phyloP scores from a whole-genome alignment of 2,113 vertebrate species.

The Lynx canadensis region DNA sequence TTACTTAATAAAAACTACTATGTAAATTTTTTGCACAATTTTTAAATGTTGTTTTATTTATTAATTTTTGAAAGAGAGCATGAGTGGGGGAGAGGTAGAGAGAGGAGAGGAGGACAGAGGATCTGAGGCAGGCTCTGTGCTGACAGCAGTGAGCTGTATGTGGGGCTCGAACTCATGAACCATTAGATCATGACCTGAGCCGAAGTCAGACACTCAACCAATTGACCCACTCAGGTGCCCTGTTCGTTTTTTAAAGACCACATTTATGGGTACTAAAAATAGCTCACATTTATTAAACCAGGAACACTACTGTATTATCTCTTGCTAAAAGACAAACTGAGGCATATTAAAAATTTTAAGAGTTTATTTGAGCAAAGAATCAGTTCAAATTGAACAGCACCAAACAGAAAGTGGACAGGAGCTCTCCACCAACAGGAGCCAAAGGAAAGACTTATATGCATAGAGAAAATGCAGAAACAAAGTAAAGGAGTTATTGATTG shows the following conservation, averaged over 20 bases:
- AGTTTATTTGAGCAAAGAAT: not conserved
- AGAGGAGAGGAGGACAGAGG: too few relatives aligned
- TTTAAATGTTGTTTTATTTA: not conserved
- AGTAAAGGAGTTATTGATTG: not conserved
- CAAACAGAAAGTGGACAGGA: not conserved
- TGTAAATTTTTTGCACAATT: not conserved
- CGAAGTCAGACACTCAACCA: too few relatives aligned
- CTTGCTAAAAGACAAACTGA: conserved; percentile 14
- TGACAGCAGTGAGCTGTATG: too few relatives aligned
- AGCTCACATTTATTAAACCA: not conserved
- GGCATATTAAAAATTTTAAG: not conserved
- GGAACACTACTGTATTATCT: not conserved
- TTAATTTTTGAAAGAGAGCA: too few relatives aligned
- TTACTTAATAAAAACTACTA: conserved; percentile 24
- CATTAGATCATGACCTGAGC: too few relatives aligned
- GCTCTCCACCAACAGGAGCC: not conserved
- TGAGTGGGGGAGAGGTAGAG: too few relatives aligned
- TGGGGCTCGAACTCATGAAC: too few relatives aligned
- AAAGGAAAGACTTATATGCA: not conserved
- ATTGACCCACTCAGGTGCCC: too few relatives aligned
- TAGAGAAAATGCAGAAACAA: not conserved
- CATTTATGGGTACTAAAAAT: not conserved
- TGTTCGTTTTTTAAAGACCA: not conserved
- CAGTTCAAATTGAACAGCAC: not conserved
- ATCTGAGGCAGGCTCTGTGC: too few relatives aligned